A percentile compares a stretch with the other conserved stretches of the same genome.
Evolutionary conservation across 2,888 invertebrate genomes (phyloP).

Genomic region (Acronicta psi): DNA sequence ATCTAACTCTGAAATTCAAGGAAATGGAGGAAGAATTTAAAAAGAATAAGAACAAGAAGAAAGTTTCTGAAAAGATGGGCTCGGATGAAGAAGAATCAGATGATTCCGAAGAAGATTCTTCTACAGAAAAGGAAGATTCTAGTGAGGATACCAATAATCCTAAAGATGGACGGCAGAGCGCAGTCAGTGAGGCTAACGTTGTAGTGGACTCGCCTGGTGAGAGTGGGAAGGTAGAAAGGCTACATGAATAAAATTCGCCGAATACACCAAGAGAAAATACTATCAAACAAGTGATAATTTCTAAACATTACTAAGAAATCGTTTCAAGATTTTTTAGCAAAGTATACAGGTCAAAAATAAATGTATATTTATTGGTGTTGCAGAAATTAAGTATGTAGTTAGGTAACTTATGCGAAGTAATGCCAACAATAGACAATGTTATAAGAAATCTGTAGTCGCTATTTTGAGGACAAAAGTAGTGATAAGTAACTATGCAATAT

Average conservation of each 20-base stretch:
- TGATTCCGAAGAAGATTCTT: slow-evolving; percentile 63
- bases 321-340: too few relatives aligned
- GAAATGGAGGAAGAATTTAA: slow-evolving; percentile 95
- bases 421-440: too few relatives aligned
- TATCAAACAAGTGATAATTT: background rate
- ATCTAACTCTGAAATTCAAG: slow-evolving; percentile 94
- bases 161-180: slow-evolving; percentile 48
- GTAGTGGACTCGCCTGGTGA: slow-evolving; percentile 77
- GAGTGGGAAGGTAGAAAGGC: slow-evolving; percentile 81
- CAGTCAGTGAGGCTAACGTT: slow-evolving; percentile 76
- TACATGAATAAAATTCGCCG: slow-evolving; percentile 63
- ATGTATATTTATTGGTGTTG: too few relatives aligned
- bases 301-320: too few relatives aligned
- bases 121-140: slow-evolving; percentile 58
- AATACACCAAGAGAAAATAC: background rate
- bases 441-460: too few relatives aligned
- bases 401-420: too few relatives aligned
- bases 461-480: too few relatives aligned
- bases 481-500: too few relatives aligned
- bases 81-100: slow-evolving; percentile 67
- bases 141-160: slow-evolving; percentile 56
- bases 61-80: slow-evolving; percentile 67
- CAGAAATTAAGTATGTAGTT: too few relatives aligned
- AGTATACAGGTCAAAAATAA: too few relatives aligned
- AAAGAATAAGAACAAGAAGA: slow-evolving; percentile 90